Evolutionary conservation across 1,140 invertebrate genomes (phyloP), one percentile per base, ranked within the genome.

Genomic region (Euwallacea fornicatus): DNA sequence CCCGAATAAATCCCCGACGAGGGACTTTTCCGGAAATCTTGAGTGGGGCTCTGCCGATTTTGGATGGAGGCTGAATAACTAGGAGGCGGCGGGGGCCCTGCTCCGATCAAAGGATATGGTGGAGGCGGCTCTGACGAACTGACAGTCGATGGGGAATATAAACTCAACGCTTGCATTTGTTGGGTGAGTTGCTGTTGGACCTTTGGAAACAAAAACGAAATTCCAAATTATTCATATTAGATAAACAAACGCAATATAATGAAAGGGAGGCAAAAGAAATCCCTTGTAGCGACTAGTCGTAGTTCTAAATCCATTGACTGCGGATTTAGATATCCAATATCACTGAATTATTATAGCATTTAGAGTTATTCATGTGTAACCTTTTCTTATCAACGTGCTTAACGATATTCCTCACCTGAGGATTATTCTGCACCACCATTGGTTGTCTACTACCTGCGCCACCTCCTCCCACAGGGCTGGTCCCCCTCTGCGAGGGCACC

Each of bases 51-150:
- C 75, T 95, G 93, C 4, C 93, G 86, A 78, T 90, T 94, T 77
- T 93, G 92, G 83, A 94, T 91, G 0, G 92, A 93, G 6, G 89
- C 90, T 2, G 90, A 91, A 78, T 95, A 95, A 2, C 92, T 92
- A 1, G 93, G 93, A 4, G 89, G 88, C 1, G 93, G 91, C 6
- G 91, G 90, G 2, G 90, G 87, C 9, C 85, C 84, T 21, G 85
- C 86, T 0, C 84, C 81, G 11, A 85, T 85, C 60, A 92, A 84
- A 0, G 91, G 91, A 80, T 91, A 91, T 0, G 91, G 90, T 6
- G 93, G 93, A 6, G 93, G 93, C 0, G 90, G 88, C 77, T 92
- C 55, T 85, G 86, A 71, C 77, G 85, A 83, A 56, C 80, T 83
- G 21, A 78, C 81, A 50, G 77, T 81, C 58, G 81, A 81, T 46